phyloP scores from a whole-genome alignment of 2,797 vertebrate genomes.

The Ctenosaura bakeri region DNA sequence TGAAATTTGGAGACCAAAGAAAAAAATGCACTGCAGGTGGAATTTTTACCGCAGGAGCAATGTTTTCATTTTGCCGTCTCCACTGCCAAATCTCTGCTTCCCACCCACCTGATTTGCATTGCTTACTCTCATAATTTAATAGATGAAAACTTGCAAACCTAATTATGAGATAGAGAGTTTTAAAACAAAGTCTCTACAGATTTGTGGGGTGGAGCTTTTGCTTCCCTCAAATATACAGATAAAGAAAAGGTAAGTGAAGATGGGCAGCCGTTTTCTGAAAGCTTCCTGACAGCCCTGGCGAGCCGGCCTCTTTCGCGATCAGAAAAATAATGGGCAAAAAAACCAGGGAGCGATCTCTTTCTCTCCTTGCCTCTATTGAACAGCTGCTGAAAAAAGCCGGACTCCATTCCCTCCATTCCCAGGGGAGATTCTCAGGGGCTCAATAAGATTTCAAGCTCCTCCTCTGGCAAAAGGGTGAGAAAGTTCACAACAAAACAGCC shows the following conservation, averaged over 20 bases:
- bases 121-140: not conserved
- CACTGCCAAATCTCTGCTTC: not conserved
- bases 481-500: conserved; percentile 28
- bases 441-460: conserved; percentile 23
- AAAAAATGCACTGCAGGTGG: too few relatives aligned
- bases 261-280: not conserved
- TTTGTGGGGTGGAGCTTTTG: not conserved
- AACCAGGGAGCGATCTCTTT: not conserved
- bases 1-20: too few relatives aligned
- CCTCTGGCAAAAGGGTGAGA: conserved; percentile 29
- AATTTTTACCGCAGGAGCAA: too few relatives aligned
- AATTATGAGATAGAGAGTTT: not conserved
- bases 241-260: not conserved
- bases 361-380: not conserved
- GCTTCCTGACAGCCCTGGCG: not conserved
- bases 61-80: too few relatives aligned
- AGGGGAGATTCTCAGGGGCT: conserved; percentile 8
- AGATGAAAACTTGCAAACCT: conserved; percentile 10
- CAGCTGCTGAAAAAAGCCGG: conserved; percentile 33
- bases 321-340: not conserved
- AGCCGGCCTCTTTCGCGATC: not conserved
- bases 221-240: not conserved
- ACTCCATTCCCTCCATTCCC: conserved; percentile 9
- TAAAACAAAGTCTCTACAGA: not conserved
- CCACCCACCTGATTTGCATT: not conserved